These are phyloP conservation scores for Dryococelus australis DNA, from an alignment of 2,888 invertebrate species.

Conservation along the genomic window DNA sequence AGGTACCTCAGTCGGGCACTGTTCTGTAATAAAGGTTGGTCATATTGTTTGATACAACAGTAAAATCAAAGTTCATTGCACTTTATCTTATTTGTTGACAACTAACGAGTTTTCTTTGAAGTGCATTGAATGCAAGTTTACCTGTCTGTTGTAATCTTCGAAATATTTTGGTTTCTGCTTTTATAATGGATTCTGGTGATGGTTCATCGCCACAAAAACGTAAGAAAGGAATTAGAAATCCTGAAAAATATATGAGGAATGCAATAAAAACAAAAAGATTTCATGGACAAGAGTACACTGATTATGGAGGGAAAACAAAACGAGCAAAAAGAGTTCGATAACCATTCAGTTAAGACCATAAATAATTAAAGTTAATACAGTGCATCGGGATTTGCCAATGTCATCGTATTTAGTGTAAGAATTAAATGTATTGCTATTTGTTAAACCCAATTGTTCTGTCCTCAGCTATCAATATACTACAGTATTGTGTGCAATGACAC, in stretches of 20 bases:
- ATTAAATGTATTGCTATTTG: too few species aligned
- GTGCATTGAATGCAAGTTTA: not conserved
- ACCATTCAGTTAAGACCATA: not conserved
- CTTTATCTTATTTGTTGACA: not conserved
- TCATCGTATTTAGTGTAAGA: too few species aligned
- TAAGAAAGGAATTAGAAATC: not conserved
- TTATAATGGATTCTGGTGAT: not conserved
- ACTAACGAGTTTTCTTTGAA: not conserved
- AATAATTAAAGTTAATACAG: too few species aligned
- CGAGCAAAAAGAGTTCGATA: not conserved
- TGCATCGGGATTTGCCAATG: too few species aligned
- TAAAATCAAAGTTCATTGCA: not conserved
- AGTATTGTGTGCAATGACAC: too few species aligned
- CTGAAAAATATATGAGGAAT: not conserved
- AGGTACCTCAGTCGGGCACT: not conserved
- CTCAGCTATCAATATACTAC: too few species aligned
- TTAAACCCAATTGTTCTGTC: too few species aligned
- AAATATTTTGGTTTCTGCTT: too few species aligned
- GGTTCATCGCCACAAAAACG: not conserved
- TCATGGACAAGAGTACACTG: not conserved
- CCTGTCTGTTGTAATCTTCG: not conserved
- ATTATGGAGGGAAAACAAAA: slow-evolving; percentile 16
- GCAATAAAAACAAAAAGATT: not conserved
- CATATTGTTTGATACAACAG: not conserved
- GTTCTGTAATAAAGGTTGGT: not conserved